These are phyloP conservation scores for Tortricodes alternella DNA, from an alignment of 2,888 invertebrate species.

Conservation along the genomic window DNA sequence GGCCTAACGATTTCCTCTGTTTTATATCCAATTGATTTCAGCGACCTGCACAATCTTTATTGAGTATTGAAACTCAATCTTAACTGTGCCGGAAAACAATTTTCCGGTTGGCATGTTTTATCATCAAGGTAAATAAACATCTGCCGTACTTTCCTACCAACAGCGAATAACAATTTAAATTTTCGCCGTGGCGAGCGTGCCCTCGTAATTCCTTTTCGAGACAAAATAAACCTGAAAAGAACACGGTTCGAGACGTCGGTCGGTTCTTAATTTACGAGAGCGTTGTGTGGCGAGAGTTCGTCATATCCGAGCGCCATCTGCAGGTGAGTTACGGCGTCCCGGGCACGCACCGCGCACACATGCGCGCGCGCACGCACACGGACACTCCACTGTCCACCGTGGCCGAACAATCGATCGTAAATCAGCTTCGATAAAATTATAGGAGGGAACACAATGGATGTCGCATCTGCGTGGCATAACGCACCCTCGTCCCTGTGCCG, in stretches of 20 bases:
- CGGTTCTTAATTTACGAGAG: constrained; percentile 78
- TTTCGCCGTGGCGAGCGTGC: constrained; percentile 37
- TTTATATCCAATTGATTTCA: constrained; percentile 47
- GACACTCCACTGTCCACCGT: constrained; percentile 70
- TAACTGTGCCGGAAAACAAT: constrained; percentile 76
- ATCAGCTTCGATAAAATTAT: constrained; percentile 83
- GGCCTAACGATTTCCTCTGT: constrained; percentile 46
- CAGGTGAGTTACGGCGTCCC: constrained; percentile 62
- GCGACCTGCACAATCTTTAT: constrained; percentile 47
- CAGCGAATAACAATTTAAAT: constrained; percentile 39
- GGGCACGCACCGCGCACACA: constrained; percentile 60
- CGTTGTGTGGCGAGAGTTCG: constrained; percentile 63
- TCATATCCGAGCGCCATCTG: constrained; percentile 71
- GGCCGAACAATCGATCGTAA: constrained; percentile 82
- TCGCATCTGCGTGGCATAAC: constrained; percentile 69
- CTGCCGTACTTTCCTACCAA: constrained; percentile 38
- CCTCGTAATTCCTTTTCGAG: constrained; percentile 51
- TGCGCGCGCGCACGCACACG: constrained; percentile 66
- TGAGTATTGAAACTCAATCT: constrained; percentile 74
- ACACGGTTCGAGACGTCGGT: constrained; percentile 63
- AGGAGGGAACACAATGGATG: constrained; percentile 81
- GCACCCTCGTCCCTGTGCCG: constrained; percentile 64
- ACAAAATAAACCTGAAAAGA: constrained; percentile 66
- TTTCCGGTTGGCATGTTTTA: constrained; percentile 59
- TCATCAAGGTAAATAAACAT: constrained; percentile 67